Evolutionary conservation across 2,797 vertebrate genomes (phyloP).

Genomic region (Acipenser transmontanus): DNA sequence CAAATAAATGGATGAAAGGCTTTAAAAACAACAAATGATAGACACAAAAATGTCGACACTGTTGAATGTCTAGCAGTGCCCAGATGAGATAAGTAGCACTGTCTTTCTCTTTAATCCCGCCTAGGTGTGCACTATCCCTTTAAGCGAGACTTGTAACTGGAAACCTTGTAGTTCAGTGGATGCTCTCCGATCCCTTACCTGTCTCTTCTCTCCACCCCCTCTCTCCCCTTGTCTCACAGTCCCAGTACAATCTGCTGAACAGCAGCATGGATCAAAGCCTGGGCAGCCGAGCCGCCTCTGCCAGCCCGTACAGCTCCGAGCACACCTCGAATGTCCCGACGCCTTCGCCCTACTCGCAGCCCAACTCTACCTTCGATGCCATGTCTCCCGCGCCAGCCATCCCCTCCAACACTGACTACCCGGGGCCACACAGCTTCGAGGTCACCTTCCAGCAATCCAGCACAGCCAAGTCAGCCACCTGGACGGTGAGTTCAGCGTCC

Average conservation of each 20-base stretch:
- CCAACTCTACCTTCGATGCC: conserved; percentile 96
- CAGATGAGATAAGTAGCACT: no score
- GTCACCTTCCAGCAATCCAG: conserved; percentile 98
- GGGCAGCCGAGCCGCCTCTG: conserved; percentile 80
- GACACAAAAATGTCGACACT: no score
- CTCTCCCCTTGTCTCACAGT: conserved; percentile 68
- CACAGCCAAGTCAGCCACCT: conserved; percentile 96
- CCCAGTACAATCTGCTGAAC: conserved; percentile 98
- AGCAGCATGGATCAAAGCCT: conserved; percentile 95
- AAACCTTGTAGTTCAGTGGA: conserved; percentile 58
- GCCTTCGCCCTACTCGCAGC: conserved; percentile 92
- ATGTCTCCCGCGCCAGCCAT: conserved; percentile 93
- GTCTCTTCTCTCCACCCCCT: conserved; percentile 62
- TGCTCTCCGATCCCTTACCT: conserved; percentile 59
- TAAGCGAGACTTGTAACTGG: conserved; percentile 72
- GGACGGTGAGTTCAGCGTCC: conserved; percentile 81
- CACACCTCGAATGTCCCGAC: conserved; percentile 86
- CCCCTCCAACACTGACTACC: conserved; percentile 96
- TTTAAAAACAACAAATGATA: no score
- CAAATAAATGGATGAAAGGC: no score
- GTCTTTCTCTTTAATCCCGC: conserved; percentile 21
- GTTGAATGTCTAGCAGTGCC: no score
- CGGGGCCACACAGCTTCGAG: conserved; percentile 87
- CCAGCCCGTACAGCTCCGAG: conserved; percentile 94
- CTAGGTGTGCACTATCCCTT: conserved; percentile 48